phyloP scores from a whole-genome alignment of 92 coral and sea anemone species.

The Phenganax subtilis region DNA sequence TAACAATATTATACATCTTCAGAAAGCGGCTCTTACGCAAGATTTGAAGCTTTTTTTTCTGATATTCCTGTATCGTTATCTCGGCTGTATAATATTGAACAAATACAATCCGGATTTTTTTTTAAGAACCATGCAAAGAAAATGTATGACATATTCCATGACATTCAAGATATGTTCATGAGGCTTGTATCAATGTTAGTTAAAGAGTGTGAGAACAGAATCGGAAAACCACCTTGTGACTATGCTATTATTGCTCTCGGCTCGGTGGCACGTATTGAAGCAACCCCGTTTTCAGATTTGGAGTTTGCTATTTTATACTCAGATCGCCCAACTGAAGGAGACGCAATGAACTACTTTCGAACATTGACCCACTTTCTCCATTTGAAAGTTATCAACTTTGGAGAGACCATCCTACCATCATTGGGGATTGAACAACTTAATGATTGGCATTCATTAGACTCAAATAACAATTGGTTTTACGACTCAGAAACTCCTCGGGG shows the following conservation, averaged over 20 bases:
- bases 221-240: too few species aligned
- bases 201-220: too few species aligned
- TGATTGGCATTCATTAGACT: neutral
- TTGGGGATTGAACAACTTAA: neutral
- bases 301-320: too few species aligned
- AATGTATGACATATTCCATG: slow-evolving; percentile 12
- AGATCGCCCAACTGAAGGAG: too few species aligned
- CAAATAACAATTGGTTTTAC: neutral
- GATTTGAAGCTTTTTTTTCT: neutral
- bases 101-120: neutral
- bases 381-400: neutral
- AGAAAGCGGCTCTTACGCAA: too few species aligned
- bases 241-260: too few species aligned
- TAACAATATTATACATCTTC: too few species aligned
- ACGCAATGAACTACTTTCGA: neutral
- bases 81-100: neutral
- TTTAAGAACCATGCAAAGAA: slow-evolving; percentile 15
- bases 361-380: neutral
- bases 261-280: too few species aligned
- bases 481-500: slow-evolving; percentile 12
- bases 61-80: neutral
- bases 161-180: neutral
- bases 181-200: too few species aligned
- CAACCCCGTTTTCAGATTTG: too few species aligned
- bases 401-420: neutral